These are phyloP conservation scores for Okapia johnstoni DNA, from an alignment of 2,113 vertebrate genomes.

Conservation along the genomic window DNA sequence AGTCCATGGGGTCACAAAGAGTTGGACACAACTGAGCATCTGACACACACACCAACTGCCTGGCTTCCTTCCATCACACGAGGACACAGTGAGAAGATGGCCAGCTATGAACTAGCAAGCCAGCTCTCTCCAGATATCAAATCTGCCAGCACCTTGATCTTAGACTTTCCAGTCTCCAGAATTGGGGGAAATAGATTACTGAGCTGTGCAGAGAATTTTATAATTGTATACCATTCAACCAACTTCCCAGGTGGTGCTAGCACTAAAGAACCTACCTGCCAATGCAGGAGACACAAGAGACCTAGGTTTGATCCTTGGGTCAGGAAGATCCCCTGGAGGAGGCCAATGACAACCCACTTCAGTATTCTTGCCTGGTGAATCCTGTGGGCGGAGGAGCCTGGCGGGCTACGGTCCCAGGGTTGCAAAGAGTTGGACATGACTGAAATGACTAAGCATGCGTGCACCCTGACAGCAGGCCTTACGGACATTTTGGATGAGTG, in stretches of 20 bases:
- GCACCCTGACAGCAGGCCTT: neutral
- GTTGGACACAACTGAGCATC: neutral
- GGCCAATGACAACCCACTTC: neutral
- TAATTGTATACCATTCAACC: neutral
- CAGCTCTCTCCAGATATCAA: too few species aligned
- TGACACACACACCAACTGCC: neutral
- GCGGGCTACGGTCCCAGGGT: neutral
- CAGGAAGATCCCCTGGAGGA: neutral
- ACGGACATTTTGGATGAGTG: neutral
- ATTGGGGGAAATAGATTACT: neutral
- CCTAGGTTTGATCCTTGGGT: neutral
- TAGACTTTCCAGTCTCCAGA: neutral
- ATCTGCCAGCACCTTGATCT: neutral
- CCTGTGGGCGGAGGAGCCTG: neutral
- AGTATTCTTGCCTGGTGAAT: neutral
- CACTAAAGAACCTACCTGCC: neutral
- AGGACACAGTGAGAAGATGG: neutral
- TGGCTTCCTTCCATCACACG: neutral
- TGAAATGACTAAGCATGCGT: fast-evolving
- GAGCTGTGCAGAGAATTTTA: neutral
- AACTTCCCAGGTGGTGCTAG: neutral
- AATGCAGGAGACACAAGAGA: neutral
- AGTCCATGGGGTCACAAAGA: neutral
- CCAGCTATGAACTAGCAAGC: neutral
- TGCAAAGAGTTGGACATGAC: neutral